Evolutionary conservation across 2,888 invertebrate genomes (phyloP), one percentile per base, ranked within the genome.

Genomic region (Barypeithes pellucidus): DNA sequence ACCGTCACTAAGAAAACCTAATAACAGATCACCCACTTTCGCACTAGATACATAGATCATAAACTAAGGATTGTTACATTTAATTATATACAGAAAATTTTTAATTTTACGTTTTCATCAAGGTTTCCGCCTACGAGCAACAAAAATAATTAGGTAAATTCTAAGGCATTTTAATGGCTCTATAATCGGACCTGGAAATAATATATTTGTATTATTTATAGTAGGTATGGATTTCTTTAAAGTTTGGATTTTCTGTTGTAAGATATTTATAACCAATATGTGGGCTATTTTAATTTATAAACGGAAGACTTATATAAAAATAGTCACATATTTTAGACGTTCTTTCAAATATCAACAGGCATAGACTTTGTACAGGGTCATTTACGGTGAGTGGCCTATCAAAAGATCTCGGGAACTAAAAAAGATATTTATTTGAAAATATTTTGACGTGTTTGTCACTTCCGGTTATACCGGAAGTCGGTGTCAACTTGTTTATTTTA

Each of bases 61-160:
- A 45, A 54, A 67, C 43, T 57, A 33, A 54, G n/a, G 9, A 67
- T 45, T 41, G 43, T 39, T 66, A 36, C 7, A 52, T 54, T 22
- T 54, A 66, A 39, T 52, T 18, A 41, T 18, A 57, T n/a, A 43
- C 41, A 20, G 22, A 57, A 45, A 43, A 45, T 67, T 57, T 50
- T 67, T 41, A 41, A 59, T 57, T 67, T 41, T 45, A 59, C 18
- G 54, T 43, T 59, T 52, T 16, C 66, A 45, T 67, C 59, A 67
- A 59, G 67, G 59, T 59, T 43, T 16, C 54, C 45, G 16, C 67
- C 67, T 59, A 67, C 67, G 29, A 43, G 4, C 45, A 12, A 59
- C 20, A 7, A 54, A 54, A 67, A 57, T 43, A 45, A 45, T 59
- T 60, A 43, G 16, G 9, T 14, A 43, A 61, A 22, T 39, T 45